phyloP scores from a whole-genome alignment of 2,797 vertebrate genomes.

The Myotis daubentonii region DNA sequence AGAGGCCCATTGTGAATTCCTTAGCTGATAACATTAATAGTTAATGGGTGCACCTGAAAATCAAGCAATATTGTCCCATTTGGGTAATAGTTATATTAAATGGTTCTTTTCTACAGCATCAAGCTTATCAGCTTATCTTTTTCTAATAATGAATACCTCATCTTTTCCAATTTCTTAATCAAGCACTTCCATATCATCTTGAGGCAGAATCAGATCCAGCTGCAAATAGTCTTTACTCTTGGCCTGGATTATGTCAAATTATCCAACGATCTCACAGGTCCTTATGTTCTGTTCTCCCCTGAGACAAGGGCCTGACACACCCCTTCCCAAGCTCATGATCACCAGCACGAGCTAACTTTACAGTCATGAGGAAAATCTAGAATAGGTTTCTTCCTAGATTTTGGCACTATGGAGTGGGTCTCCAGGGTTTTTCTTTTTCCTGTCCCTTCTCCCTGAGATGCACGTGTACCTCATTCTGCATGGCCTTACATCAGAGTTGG shows the following conservation, averaged over 20 bases:
- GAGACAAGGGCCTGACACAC: conserved; percentile 74
- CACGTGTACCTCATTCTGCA: neutral
- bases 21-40: conserved; percentile 84
- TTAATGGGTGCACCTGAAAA: conserved; percentile 87
- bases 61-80: conserved; percentile 85
- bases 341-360: conserved; percentile 74
- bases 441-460: neutral
- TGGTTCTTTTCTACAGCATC: conserved; percentile 81
- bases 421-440: neutral
- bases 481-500: neutral
- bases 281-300: conserved; percentile 82
- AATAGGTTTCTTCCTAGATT: conserved; percentile 65
- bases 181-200: conserved; percentile 83
- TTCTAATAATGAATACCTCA: conserved; percentile 85
- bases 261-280: conserved; percentile 81
- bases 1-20: conserved; percentile 75
- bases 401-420: neutral
- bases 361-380: conserved; percentile 65
- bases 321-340: conserved; percentile 82
- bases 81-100: conserved; percentile 81
- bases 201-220: conserved; percentile 81
- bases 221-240: conserved; percentile 81
- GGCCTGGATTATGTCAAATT: conserved; percentile 84
- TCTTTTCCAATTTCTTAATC: conserved; percentile 86
- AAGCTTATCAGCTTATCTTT: conserved; percentile 80